A percentile compares a stretch with the other conserved stretches of the same genome.
These are phyloP conservation scores for Cataglyphis hispanica DNA, from an alignment of 1,140 invertebrate genomes.

Conservation along the genomic window DNA sequence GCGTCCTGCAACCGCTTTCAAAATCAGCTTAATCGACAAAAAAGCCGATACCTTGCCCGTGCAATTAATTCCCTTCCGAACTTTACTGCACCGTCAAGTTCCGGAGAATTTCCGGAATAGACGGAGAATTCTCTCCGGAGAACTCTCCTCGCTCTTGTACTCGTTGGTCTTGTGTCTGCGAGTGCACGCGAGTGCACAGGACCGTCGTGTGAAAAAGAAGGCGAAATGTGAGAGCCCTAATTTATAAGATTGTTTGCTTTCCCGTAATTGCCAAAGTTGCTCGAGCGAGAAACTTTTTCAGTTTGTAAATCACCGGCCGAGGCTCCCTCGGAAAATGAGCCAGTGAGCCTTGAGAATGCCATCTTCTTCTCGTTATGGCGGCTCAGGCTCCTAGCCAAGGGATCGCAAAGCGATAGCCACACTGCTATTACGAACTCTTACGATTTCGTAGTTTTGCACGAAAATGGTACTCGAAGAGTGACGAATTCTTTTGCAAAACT, in stretches of 20 bases:
- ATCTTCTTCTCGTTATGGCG: slow-evolving; percentile 39
- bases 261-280: slow-evolving; percentile 80
- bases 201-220: slow-evolving; percentile 46
- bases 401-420: neutral
- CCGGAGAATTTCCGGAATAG: slow-evolving; percentile 31
- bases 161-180: slow-evolving; percentile 5
- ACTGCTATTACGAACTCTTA: neutral
- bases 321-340: slow-evolving; percentile 74
- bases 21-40: slow-evolving; percentile 61
- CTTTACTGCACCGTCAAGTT: slow-evolving; percentile 45
- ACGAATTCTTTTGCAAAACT: neutral
- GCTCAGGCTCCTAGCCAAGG: slow-evolving; percentile 32
- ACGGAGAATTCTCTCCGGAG: neutral
- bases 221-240: slow-evolving; percentile 66
- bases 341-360: slow-evolving; percentile 22
- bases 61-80: slow-evolving; percentile 53
- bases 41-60: slow-evolving; percentile 42
- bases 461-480: neutral
- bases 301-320: slow-evolving; percentile 78
- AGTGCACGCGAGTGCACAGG: neutral
- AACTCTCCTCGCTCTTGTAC: neutral
- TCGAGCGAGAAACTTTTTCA: slow-evolving; percentile 77
- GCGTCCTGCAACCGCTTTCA: slow-evolving; percentile 47
- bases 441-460: neutral
- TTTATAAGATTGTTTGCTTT: slow-evolving; percentile 80